These are phyloP conservation scores for Thamnophis sirtalis DNA, from an alignment of 2,113 vertebrate species.

Conservation along the genomic window DNA sequence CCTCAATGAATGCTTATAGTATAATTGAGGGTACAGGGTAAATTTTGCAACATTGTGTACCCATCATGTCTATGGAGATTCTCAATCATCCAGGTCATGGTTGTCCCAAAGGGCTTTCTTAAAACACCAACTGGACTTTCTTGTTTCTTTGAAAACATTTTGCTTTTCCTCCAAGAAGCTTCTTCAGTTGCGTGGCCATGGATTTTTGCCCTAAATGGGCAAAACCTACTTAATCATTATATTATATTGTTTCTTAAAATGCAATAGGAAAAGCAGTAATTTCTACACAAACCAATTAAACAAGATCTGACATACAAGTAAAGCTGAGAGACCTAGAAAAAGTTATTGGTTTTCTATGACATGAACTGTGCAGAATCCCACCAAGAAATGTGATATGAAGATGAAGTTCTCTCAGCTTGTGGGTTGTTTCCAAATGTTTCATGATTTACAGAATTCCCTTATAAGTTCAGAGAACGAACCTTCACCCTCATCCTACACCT, in stretches of 20 bases:
- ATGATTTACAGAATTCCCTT: no score
- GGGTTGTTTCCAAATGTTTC: no score
- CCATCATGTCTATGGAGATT: no score
- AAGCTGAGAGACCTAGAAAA: constrained; percentile 64
- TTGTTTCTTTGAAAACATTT: no score
- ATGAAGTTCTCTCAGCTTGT: no score
- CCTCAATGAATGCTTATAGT: not conserved
- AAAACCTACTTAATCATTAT: not conserved
- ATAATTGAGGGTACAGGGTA: no score
- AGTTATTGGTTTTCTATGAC: constrained; percentile 70
- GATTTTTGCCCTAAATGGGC: not conserved
- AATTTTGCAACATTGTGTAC: not conserved
- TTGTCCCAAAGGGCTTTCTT: no score
- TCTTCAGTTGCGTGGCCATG: not conserved
- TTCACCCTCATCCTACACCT: no score
- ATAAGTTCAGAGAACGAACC: no score
- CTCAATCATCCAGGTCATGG: no score
- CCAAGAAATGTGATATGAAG: constrained; percentile 66
- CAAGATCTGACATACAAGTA: constrained; percentile 58
- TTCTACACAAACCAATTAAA: constrained; percentile 38
- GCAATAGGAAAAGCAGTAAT: constrained; percentile 18
- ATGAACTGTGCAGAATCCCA: constrained; percentile 71
- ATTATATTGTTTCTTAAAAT: not conserved
- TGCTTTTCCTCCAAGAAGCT: no score
- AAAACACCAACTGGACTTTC: no score